Conservation (phyloP, 1,140 invertebrate genomes). For the Trichomalopsis sarcophagae region DNA sequence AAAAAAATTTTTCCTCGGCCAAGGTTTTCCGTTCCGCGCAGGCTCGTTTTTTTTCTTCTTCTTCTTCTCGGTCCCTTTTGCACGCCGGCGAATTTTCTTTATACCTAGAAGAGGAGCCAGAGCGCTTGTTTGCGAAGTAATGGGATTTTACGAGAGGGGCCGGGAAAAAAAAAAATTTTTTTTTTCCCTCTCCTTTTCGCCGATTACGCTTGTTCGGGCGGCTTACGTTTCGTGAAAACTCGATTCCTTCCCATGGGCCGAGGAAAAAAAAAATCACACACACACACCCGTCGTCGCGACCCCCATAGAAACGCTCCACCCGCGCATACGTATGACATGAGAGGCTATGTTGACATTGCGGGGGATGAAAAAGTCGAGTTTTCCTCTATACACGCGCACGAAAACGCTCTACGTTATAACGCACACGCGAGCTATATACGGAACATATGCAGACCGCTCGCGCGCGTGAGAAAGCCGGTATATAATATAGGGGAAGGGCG, state of each 20-base stretch:
- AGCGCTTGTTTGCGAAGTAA: not conserved
- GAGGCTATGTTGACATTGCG: slow-evolving; percentile 38
- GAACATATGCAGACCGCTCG: not conserved
- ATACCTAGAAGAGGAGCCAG: not conserved
- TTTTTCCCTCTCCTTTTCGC: not conserved
- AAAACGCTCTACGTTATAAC: not conserved
- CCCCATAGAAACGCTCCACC: not conserved
- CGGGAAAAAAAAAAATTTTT: not conserved
- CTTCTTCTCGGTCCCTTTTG: slow-evolving; percentile 36
- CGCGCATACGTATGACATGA: not conserved
- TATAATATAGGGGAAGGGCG: no score
- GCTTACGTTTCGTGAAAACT: not conserved
- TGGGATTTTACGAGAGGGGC: not conserved
- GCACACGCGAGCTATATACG: slow-evolving; percentile 13
- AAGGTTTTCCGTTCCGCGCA: not conserved
- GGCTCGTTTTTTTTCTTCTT: not conserved
- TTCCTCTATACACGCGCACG: not conserved
- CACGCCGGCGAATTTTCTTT: slow-evolving; percentile 24
- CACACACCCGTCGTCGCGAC: no score
- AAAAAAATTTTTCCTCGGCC: slow-evolving; percentile 12
- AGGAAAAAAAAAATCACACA: not conserved
- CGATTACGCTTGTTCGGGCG: no score
- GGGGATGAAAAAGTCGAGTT: slow-evolving; percentile 27
- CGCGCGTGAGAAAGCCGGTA: slow-evolving; percentile 33
- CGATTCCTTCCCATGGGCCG: not conserved